phyloP scores from a whole-genome alignment of 2,797 vertebrate species.

The Crotalus adamanteus region DNA sequence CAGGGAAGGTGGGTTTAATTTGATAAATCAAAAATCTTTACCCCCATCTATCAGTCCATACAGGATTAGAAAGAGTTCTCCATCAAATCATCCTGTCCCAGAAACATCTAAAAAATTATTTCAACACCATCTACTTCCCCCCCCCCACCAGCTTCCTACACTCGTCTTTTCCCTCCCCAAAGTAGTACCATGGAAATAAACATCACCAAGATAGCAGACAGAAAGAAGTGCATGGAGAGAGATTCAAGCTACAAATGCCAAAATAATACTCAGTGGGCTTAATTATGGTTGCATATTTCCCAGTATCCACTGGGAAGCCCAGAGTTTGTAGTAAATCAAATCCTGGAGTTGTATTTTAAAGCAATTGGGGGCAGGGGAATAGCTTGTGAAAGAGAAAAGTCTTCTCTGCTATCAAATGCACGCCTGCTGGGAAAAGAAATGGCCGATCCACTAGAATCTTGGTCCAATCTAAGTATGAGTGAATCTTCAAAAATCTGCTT shows the following conservation, averaged over 20 bases:
- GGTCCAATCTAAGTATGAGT: not conserved
- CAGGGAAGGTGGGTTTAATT: not conserved
- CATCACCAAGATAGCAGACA: not conserved
- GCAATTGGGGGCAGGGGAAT: not conserved
- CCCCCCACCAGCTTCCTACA: not conserved
- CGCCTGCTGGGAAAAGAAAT: no score
- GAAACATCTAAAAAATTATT: not conserved
- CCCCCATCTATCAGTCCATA: not conserved
- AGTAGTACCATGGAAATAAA: not conserved
- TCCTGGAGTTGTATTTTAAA: not conserved
- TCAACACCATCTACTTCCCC: not conserved
- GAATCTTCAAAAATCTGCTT: not conserved
- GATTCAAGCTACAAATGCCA: not conserved
- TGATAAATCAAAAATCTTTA: not conserved
- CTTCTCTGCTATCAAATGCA: not conserved
- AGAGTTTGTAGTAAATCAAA: not conserved
- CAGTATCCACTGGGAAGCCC: not conserved
- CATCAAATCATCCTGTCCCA: not conserved
- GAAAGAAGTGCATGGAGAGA: not conserved
- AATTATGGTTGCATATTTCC: not conserved
- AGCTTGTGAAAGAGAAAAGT: not conserved
- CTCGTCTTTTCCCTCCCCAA: not conserved
- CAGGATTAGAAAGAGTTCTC: not conserved
- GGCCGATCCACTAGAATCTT: not conserved
- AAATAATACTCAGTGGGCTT: constrained; percentile 22